Conservation (phyloP, 2,797 vertebrate species). For the Oreortyx pictus region DNA sequence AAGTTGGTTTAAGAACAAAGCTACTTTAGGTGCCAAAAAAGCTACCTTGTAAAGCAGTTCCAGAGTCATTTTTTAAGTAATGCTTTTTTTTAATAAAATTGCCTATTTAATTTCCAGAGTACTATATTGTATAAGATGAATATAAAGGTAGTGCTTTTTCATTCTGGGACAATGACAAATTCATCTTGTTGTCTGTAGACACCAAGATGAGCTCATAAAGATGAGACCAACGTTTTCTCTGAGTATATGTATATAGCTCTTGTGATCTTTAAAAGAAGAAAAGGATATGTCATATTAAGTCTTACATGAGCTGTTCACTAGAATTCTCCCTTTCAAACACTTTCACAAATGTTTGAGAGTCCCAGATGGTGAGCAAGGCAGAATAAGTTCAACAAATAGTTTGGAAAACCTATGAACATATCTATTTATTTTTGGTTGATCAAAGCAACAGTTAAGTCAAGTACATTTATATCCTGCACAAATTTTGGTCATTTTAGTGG, state of each 20-base stretch:
- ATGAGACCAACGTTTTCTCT: not conserved
- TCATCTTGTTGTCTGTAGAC: not conserved
- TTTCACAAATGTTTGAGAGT: not conserved
- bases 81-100: not conserved
- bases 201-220: not conserved
- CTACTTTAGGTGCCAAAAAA: not conserved
- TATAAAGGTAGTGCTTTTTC: not conserved
- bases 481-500: not conserved
- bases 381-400: not conserved
- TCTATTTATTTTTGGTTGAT: not conserved
- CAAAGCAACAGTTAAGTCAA: no score
- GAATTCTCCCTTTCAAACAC: not conserved
- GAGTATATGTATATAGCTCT: not conserved
- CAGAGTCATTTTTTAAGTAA: fast-evolving
- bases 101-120: fast-evolving
- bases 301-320: not conserved
- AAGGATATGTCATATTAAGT: not conserved
- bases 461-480: not conserved
- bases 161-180: not conserved
- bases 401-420: not conserved
- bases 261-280: not conserved
- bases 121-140: fast-evolving
- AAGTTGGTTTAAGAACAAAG: not conserved
- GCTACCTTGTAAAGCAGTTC: not conserved
- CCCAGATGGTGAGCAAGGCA: fast-evolving